Percentiles rank a stretch among this genome's conserved stretches.
These are phyloP conservation scores for Clivina fossor DNA, from an alignment of 2,888 invertebrate species.

Conservation along the genomic window DNA sequence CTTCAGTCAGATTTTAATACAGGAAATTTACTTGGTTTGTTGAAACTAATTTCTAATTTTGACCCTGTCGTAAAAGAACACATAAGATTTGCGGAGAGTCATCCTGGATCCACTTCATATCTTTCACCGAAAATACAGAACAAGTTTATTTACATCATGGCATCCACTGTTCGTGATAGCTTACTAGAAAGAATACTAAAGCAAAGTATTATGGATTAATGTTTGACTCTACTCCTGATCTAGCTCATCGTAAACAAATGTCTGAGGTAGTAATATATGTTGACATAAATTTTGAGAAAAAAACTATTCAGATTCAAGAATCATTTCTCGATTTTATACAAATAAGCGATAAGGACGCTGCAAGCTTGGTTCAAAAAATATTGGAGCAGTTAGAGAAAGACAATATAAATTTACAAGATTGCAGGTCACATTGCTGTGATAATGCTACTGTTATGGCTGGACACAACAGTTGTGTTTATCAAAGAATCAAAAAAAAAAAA, in stretches of 20 bases:
- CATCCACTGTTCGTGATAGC: not conserved
- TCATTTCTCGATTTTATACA: conserved; percentile 23
- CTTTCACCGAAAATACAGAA: conserved; percentile 5
- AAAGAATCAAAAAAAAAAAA: conserved; percentile 19
- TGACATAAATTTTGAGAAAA: conserved; percentile 16
- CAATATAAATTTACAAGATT: conserved; percentile 13
- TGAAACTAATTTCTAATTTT: conserved; percentile 13
- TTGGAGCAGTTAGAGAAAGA: conserved; percentile 3
- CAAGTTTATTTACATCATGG: conserved; percentile 4
- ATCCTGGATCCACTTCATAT: too few relatives aligned
- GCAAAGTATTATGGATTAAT: not conserved
- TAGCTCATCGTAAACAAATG: conserved; percentile 25
- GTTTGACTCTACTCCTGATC: conserved; percentile 30
- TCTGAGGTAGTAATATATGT: conserved; percentile 26
- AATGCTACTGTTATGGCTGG: conserved; percentile 29
- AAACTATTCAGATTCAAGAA: conserved; percentile 17
- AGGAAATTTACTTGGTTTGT: conserved; percentile 19
- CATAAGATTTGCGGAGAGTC: not conserved
- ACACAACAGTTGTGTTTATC: conserved; percentile 8
- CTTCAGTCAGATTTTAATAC: conserved; percentile 8
- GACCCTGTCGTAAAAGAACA: conserved; percentile 4
- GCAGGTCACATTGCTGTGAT: conserved; percentile 17
- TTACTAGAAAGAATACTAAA: too few relatives aligned
- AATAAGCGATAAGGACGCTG: conserved; percentile 8
- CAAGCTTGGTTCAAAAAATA: conserved; percentile 1